These are phyloP conservation scores for Cherax quadricarinatus DNA, from an alignment of 1,140 invertebrate genomes.

Conservation along the genomic window DNA sequence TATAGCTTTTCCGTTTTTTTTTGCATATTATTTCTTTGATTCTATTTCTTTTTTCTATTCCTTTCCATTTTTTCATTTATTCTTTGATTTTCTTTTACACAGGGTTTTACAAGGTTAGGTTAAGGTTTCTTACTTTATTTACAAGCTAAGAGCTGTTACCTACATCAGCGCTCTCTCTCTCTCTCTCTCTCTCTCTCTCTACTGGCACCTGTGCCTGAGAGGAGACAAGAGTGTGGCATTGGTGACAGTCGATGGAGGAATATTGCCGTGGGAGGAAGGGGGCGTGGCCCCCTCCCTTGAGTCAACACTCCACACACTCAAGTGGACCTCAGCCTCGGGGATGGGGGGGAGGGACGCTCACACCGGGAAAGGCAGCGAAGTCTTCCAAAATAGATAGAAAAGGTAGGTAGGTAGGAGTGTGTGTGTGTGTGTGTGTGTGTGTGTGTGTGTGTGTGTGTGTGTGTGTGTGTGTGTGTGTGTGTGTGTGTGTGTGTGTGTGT, in stretches of 20 bases:
- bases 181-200: not conserved
- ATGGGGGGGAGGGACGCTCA: not conserved
- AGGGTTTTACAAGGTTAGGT: no score
- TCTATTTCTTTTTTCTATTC: not conserved
- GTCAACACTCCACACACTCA: constrained; percentile 22
- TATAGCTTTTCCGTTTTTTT: no score
- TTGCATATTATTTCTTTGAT: no score
- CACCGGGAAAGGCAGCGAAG: not conserved
- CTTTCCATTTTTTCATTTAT: not conserved
- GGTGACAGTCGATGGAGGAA: constrained; percentile 32
- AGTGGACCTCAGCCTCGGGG: not conserved
- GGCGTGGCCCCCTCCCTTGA: not conserved
- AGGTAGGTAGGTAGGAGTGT: not conserved
- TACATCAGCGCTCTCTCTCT: not conserved
- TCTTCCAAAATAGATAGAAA: not conserved
- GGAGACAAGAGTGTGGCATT: not conserved
- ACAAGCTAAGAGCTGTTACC: no score
- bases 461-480: no score
- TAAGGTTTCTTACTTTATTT: no score
- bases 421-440: no score
- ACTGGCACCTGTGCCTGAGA: not conserved
- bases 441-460: no score
- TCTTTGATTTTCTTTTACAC: no score
- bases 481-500: not conserved
- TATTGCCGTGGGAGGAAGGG: constrained; percentile 3